phyloP scores from a whole-genome alignment of 1,140 invertebrate species.

The Eriosoma lanigerum region DNA sequence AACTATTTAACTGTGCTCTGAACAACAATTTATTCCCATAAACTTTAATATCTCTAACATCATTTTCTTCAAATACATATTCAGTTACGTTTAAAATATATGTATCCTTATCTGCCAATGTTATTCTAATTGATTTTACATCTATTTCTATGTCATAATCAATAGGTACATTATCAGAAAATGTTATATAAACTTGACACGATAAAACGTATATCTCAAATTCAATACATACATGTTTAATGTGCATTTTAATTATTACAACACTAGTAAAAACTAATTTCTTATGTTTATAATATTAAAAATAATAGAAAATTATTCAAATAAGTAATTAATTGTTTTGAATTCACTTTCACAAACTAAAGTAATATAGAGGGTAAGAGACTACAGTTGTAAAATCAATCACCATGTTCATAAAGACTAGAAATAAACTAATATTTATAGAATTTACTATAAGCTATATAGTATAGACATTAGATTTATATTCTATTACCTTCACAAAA shows the following conservation, averaged over 20 bases:
- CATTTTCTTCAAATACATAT: constrained; percentile 27
- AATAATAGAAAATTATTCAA: no score
- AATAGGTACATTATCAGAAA: constrained; percentile 31
- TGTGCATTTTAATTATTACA: constrained; percentile 20
- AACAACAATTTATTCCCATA: constrained; percentile 28
- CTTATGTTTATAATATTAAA: no score
- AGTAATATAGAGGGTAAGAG: no score
- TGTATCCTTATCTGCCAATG: background rate
- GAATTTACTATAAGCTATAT: no score
- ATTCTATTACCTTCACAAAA: no score
- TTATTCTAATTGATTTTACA: constrained; percentile 37
- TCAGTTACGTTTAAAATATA: constrained; percentile 28
- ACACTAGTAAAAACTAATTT: no score
- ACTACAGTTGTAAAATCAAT: no score
- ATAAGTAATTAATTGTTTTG: no score
- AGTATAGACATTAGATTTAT: no score
- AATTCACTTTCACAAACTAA: no score
- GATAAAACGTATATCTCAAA: constrained; percentile 46
- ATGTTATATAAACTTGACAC: constrained; percentile 48
- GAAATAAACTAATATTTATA: no score
- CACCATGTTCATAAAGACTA: no score
- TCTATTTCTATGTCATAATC: constrained; percentile 38
- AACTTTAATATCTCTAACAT: constrained; percentile 28
- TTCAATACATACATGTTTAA: constrained; percentile 48
- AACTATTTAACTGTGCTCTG: constrained; percentile 31